Base-by-base conservation (phyloP, 92 coral and sea anemone genomes). In the Epizoanthus scotinus region DNA sequence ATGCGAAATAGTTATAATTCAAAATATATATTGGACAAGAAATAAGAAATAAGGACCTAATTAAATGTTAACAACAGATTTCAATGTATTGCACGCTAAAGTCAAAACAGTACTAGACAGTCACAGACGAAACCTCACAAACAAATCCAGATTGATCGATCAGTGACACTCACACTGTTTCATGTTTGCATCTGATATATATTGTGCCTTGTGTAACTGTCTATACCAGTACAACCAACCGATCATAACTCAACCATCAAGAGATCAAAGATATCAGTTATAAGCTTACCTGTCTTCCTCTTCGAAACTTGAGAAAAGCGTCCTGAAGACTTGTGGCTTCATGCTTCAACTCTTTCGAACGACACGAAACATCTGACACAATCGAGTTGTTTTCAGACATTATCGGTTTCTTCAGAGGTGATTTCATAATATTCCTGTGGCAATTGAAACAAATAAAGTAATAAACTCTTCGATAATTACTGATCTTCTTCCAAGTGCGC, bases 271-370 rank as follows among this genome's bases (percentile, higher is more conserved):
- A 26, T 19, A 12, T 0, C 73, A 10, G 12, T 42, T n/a, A n/a
- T n/a, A n/a, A n/a, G 7, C 77, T 55, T 69, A 92, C 98, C 94
- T 92, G 98, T 71, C 98, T 83, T 21, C 84, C 87, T 84, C 89
- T 90, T 44, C 97, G 92, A 77, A 94, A 94, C 84, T 89, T 92
- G 82, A 90, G 86, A 75, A 94, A 94, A 55, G 98, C 98, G 27
- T 90, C 93, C 66, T 94, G 98, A 20, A 94, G 85, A 57, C 87
- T 92, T 26, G 71, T 81, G 22, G 85, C 86, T 34, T 84, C 63
- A 1, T 59, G 36, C 36, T 31, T 59, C 20, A 62, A 38, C 6
- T 65, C 63, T 38, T 68, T 74, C 63, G 71, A 58, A 59, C 69
- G 81, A 67, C 71, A 78, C 72, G 71, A 74, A 3, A 80, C 78